Conservation (phyloP, 2,888 invertebrate species). For the Acronicta alni region DNA sequence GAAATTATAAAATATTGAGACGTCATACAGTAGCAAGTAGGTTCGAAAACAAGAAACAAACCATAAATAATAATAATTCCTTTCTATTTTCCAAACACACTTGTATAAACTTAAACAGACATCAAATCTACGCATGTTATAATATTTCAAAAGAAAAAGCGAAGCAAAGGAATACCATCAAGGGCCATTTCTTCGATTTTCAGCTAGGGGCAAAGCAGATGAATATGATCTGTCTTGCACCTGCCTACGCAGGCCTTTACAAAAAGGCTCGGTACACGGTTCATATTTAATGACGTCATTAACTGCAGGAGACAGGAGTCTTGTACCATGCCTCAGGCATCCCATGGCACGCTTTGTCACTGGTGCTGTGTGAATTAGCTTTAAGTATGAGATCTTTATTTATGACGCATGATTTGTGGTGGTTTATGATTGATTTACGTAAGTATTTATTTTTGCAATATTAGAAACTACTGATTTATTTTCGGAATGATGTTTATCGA, state of each 20-base stretch:
- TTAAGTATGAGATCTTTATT: constrained; percentile 37
- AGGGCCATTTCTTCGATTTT: constrained; percentile 44
- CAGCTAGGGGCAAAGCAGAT: constrained; percentile 47
- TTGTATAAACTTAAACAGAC: background rate
- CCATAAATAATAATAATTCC: too few species aligned
- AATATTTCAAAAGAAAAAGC: constrained; percentile 15
- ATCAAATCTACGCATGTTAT: background rate
- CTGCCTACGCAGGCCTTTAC: constrained; percentile 48
- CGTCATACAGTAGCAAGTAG: too few species aligned
- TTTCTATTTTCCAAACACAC: background rate
- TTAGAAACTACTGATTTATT: background rate
- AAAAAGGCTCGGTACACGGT: constrained; percentile 65
- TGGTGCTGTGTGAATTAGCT: constrained; percentile 54
- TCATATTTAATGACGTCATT: constrained; percentile 89
- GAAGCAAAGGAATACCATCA: constrained; percentile 28
- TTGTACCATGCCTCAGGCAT: constrained; percentile 67
- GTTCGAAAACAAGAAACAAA: too few species aligned
- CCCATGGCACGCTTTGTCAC: constrained; percentile 62
- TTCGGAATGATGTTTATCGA: too few species aligned
- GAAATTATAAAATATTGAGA: background rate
- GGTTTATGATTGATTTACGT: background rate
- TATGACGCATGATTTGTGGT: constrained; percentile 17
- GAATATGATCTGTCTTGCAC: constrained; percentile 54
- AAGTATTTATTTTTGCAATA: background rate
- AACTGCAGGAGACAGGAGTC: constrained; percentile 78